These are phyloP conservation scores for Tetramorium simillimum DNA, from an alignment of 1,140 invertebrate genomes.

Conservation along the genomic window DNA sequence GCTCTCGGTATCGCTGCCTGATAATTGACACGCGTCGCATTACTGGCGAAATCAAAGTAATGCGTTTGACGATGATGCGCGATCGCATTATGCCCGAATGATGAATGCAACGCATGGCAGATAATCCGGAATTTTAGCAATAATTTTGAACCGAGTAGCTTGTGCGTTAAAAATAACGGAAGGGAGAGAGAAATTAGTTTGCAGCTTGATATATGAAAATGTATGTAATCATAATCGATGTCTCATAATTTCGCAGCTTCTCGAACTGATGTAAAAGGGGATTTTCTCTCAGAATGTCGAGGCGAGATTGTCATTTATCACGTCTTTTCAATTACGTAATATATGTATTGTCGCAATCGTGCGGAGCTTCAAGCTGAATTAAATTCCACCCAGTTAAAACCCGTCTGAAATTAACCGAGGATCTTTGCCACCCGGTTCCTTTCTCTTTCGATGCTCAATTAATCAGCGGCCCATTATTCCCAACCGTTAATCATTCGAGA, in stretches of 20 bases:
- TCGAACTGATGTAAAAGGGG: background rate
- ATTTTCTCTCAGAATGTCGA: background rate
- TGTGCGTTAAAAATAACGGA: background rate
- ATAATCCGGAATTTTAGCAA: background rate
- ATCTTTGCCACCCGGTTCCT: background rate
- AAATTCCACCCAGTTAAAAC: background rate
- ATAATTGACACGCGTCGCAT: conserved; percentile 39
- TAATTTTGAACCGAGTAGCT: background rate
- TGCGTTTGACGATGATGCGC: conserved; percentile 7
- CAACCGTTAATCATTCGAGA: conserved; percentile 13
- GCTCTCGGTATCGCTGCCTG: conserved; percentile 9
- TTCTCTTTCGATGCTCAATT: background rate
- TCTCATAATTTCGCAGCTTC: background rate
- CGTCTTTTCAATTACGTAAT: background rate
- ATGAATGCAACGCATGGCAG: background rate
- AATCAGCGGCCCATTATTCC: background rate
- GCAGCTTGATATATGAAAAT: background rate
- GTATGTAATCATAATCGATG: background rate
- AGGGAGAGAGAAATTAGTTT: background rate
- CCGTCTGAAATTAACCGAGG: background rate
- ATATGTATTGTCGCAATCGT: background rate
- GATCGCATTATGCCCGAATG: conserved; percentile 13
- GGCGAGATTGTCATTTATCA: background rate
- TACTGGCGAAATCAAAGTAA: conserved; percentile 21
- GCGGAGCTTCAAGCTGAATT: background rate